Base-by-base conservation (phyloP, 2,113 vertebrate species). In the Dascyllus trimaculatus region DNA sequence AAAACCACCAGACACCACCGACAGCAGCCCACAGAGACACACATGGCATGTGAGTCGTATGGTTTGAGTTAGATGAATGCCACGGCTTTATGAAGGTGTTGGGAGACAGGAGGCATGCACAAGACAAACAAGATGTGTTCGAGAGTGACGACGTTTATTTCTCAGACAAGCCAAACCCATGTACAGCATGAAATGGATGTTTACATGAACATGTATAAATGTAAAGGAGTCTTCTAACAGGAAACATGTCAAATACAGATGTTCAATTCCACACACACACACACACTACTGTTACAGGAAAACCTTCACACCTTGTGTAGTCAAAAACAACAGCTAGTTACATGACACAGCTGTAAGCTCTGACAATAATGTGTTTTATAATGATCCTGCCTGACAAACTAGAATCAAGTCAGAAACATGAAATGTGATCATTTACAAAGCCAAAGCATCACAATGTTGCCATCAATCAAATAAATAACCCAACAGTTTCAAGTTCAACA, bases 71-170 rank as follows among this genome's bases (percentile, higher is more conserved):
- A 61, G 4, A 66, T 68, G 48, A 48, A 32, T 49, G 49, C 6
- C 13, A 22, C 32, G 43, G 24, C 22, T 58, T 18, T 38, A 19
- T 78, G 29, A 74, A 46, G 40, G 53, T 22, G 73, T 35, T 52
- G 56, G 38, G 25, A 67, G 48, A 32, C 52, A 69, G 62, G 67
- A 84, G 84, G 66, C 77, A 85, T 53, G 76, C 78, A 82, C 51
- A 80, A 22, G 64, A 78, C 66, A 62, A 56, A 82, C 63, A 51
- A 22, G 4, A 60, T 69, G 62, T 15, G 32, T 74, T 71, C 52
- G 53, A 83, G 43, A 53, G 63, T 15, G 51, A 74, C 68, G 51
- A 8, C 14, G 64, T 87, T 87, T 72, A 82, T 81, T 89, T 51
- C 26, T 70, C 70, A 75, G 68, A 79, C 40, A 78, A 52, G 79